Percentiles rank a stretch among this genome's conserved stretches.
These are phyloP conservation scores for Eurytoma californica DNA, from an alignment of 2,888 invertebrate genomes.

Conservation along the genomic window DNA sequence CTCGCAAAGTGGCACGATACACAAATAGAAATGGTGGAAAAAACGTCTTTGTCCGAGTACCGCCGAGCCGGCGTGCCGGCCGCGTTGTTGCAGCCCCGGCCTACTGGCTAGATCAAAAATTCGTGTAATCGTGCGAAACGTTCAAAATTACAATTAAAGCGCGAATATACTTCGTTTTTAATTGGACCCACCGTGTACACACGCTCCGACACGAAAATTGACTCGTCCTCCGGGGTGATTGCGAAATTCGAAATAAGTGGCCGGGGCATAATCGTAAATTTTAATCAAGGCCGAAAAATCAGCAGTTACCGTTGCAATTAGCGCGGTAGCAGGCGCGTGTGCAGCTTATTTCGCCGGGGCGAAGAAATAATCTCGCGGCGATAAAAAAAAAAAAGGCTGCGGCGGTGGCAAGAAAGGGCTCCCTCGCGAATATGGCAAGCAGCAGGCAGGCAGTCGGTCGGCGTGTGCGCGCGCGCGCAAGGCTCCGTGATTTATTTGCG, in stretches of 20 bases:
- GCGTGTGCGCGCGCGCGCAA: slow-evolving; percentile 45
- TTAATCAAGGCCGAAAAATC: slow-evolving; percentile 44
- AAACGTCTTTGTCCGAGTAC: not conserved
- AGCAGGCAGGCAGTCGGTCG: not conserved
- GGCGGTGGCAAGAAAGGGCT: slow-evolving; percentile 35
- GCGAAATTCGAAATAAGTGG: not conserved
- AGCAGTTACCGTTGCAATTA: slow-evolving; percentile 31
- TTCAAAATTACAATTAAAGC: too few species aligned
- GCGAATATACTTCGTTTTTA: too few species aligned
- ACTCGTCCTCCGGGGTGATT: slow-evolving; percentile 3
- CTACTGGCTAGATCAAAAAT: too few species aligned
- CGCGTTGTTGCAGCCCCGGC: not conserved
- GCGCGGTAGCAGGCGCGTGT: slow-evolving; percentile 3
- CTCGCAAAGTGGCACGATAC: slow-evolving; percentile 12
- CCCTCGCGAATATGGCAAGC: slow-evolving; percentile 38
- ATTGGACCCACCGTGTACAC: not conserved
- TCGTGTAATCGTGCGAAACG: too few species aligned
- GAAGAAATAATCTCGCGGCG: slow-evolving; percentile 13
- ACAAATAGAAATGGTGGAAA: slow-evolving; percentile 11
- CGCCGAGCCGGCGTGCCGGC: not conserved
- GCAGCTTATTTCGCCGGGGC: slow-evolving; percentile 22
- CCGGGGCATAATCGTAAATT: slow-evolving; percentile 37
- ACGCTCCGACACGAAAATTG: not conserved
- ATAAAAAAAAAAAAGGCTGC: slow-evolving; percentile 16
- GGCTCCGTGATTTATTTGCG: slow-evolving; percentile 66